phyloP scores from a whole-genome alignment of 2,797 vertebrate genomes.

The Sarcoramphus papa region DNA sequence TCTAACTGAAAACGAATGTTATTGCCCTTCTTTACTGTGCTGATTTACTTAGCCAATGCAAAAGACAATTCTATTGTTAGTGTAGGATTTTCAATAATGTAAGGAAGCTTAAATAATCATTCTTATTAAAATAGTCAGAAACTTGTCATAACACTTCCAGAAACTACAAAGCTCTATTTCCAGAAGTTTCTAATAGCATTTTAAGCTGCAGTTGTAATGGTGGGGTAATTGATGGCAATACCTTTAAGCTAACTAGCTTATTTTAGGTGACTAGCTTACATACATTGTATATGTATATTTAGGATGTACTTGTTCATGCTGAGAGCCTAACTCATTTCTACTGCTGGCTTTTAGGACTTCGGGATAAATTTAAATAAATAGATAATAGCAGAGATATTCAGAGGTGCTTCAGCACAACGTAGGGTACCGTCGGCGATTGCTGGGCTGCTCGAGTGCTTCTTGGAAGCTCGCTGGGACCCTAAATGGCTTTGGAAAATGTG shows the following conservation, averaged over 20 bases:
- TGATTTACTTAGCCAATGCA: not conserved
- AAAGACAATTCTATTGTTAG: not conserved
- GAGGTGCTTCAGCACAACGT: accelerated
- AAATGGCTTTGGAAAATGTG: not conserved
- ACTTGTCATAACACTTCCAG: not conserved
- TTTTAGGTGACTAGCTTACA: not conserved
- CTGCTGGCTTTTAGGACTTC: not conserved
- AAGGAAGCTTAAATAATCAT: not conserved
- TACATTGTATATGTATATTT: not conserved
- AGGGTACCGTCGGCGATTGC: not conserved
- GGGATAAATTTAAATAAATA: not conserved
- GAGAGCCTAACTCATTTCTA: not conserved
- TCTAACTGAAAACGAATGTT: not conserved
- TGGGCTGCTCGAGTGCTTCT: not conserved
- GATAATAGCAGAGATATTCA: not conserved
- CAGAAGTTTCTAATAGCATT: not conserved
- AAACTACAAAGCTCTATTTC: not conserved
- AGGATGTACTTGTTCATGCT: not conserved
- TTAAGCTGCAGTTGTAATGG: not conserved
- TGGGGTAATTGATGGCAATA: not conserved
- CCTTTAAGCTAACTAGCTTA: not conserved
- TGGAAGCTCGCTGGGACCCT: not conserved
- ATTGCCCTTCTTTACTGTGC: not conserved
- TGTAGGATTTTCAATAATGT: not conserved
- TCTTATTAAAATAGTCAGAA: not conserved